phyloP scores from a whole-genome alignment of 1,140 invertebrate genomes.

The Hylaeus anthracinus region DNA sequence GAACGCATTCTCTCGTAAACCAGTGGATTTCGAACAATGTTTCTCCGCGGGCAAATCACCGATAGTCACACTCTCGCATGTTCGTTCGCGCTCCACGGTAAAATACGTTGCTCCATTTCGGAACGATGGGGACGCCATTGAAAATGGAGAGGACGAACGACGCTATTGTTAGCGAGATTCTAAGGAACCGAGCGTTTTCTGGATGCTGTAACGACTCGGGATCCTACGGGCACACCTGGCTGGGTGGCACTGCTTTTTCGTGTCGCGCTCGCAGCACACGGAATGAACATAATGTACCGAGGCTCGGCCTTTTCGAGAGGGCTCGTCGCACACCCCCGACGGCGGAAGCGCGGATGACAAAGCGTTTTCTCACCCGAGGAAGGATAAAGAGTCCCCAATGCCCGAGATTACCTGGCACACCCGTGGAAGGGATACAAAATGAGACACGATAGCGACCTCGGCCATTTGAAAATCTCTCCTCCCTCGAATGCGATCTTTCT shows the following conservation, averaged over 20 bases:
- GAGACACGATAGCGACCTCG: slow-evolving; percentile 27
- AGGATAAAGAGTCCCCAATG: slow-evolving; percentile 69
- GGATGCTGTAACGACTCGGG: slow-evolving; percentile 72
- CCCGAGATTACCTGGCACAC: slow-evolving; percentile 63
- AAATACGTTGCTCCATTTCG: slow-evolving; percentile 62
- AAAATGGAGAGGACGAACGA: slow-evolving; percentile 32
- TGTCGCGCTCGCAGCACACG: slow-evolving; percentile 37
- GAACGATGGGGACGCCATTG: slow-evolving; percentile 46
- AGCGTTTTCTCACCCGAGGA: slow-evolving; percentile 67
- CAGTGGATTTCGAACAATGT: background rate
- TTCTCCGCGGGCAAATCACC: slow-evolving; percentile 33
- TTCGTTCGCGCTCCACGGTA: slow-evolving; percentile 47
- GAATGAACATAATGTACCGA: slow-evolving; percentile 63
- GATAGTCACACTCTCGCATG: slow-evolving; percentile 24
- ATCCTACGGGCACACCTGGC: slow-evolving; percentile 73
- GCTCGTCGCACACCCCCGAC: slow-evolving; percentile 72
- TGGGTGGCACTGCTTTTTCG: slow-evolving; percentile 63
- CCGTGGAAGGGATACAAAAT: slow-evolving; percentile 33
- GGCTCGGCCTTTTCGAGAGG: slow-evolving; percentile 19
- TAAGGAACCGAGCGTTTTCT: slow-evolving; percentile 67
- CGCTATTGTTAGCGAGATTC: slow-evolving; percentile 66
- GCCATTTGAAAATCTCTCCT: slow-evolving; percentile 25
- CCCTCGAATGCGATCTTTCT: slow-evolving; percentile 25
- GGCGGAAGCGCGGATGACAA: slow-evolving; percentile 77
- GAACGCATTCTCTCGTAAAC: background rate